A percentile compares a stretch with the other conserved stretches of the same genome.
phyloP scores from a whole-genome alignment of 1,140 invertebrate genomes.

The Palaemon carinicauda region DNA sequence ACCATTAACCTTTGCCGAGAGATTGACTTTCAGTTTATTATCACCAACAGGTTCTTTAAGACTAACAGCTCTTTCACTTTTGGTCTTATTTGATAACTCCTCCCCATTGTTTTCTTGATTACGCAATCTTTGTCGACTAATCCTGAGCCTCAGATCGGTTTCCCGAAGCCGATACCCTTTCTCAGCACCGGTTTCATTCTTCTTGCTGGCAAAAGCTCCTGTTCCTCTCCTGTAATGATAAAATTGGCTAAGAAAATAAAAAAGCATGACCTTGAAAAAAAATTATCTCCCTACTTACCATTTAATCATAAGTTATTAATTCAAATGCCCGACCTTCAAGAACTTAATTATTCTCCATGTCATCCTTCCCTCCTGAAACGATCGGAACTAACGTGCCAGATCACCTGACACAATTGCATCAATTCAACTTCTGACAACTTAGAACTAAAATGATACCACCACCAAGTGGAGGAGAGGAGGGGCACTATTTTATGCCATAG shows the following conservation, averaged over 20 bases:
- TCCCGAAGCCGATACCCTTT: constrained; percentile 88
- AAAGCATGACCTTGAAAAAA: not conserved
- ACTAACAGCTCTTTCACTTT: constrained; percentile 38
- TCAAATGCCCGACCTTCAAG: no score
- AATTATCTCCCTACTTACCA: no score
- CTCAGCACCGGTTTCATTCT: constrained; percentile 68
- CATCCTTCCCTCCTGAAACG: no score
- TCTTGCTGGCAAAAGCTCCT: constrained; percentile 81
- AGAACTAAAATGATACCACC: no score
- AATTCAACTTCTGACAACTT: no score
- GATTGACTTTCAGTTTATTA: constrained; percentile 27
- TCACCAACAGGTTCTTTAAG: constrained; percentile 21
- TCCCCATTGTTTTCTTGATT: constrained; percentile 46
- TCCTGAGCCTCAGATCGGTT: constrained; percentile 87
- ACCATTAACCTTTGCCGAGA: constrained; percentile 28
- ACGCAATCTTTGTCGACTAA: constrained; percentile 49
- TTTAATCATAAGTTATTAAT: no score
- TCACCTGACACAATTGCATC: no score
- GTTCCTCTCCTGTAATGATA: constrained; percentile 76
- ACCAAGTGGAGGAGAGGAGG: no score
- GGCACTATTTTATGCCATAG: no score
- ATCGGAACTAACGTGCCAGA: no score
- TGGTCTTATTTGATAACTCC: constrained; percentile 33
- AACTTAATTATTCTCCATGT: no score
- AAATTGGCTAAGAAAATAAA: constrained; percentile 51